phyloP scores from a whole-genome alignment of 2,888 invertebrate genomes.

The Ypsolopha sequella region DNA sequence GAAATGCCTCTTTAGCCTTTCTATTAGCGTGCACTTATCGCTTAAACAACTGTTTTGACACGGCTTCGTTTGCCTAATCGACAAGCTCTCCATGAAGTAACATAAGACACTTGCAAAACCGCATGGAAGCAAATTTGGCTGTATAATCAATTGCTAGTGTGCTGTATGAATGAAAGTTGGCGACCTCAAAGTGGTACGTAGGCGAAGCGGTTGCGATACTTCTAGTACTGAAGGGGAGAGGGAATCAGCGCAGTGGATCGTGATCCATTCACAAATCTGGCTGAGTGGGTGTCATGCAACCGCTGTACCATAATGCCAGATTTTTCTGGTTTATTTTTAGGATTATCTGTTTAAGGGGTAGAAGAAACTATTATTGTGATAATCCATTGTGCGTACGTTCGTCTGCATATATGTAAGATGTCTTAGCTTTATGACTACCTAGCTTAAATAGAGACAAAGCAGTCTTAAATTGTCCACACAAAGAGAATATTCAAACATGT shows the following conservation, averaged over 20 bases:
- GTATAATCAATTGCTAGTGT: neutral
- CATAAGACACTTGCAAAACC: neutral
- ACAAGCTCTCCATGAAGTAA: neutral
- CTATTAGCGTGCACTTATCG: constrained; percentile 1
- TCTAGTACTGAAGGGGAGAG: neutral
- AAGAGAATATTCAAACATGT: too few relatives aligned
- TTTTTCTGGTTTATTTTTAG: neutral
- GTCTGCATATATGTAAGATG: too few relatives aligned
- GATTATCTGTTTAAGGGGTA: neutral
- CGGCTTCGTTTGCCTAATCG: neutral
- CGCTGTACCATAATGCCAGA: neutral
- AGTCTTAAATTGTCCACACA: too few relatives aligned
- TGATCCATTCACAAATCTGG: constrained; percentile 16
- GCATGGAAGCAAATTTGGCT: neutral
- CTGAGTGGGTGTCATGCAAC: constrained; percentile 2
- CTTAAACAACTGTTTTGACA: neutral
- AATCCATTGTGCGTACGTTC: too few relatives aligned
- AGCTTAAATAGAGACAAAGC: too few relatives aligned
- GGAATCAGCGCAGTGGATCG: constrained; percentile 10
- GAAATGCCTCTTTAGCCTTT: neutral
- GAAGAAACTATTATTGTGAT: too few relatives aligned
- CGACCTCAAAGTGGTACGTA: constrained; percentile 56
- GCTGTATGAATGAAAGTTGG: constrained; percentile 43
- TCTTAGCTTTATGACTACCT: too few relatives aligned
- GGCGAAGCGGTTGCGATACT: constrained; percentile 35